These are phyloP conservation scores for Euura saliciscinereae DNA, from an alignment of 1,140 invertebrate species.

Conservation along the genomic window DNA sequence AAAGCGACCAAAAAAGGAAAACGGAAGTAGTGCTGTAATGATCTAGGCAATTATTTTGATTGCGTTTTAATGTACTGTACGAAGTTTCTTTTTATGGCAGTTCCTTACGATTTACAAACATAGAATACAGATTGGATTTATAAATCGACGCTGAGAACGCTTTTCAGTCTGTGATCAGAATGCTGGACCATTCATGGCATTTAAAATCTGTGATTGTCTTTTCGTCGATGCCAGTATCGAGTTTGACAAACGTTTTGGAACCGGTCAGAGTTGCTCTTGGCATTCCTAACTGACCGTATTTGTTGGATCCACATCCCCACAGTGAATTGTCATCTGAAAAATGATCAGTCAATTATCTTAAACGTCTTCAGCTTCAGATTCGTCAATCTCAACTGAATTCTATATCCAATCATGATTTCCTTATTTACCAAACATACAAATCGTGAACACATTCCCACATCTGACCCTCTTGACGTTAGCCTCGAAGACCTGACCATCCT, in stretches of 20 bases:
- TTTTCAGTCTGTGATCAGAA: slow-evolving; percentile 22
- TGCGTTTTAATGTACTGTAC: too few species aligned
- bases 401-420: background rate
- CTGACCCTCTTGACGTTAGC: slow-evolving; percentile 63
- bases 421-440: slow-evolving; percentile 60
- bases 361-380: slow-evolving; percentile 12
- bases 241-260: slow-evolving; percentile 36
- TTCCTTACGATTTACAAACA: too few species aligned
- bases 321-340: slow-evolving; percentile 64
- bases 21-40: background rate
- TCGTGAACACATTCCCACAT: slow-evolving; percentile 72
- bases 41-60: too few species aligned
- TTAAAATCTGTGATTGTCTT: slow-evolving; percentile 42
- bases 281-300: slow-evolving; percentile 73
- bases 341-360: slow-evolving; percentile 13
- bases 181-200: slow-evolving; percentile 49
- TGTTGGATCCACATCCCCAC: slow-evolving; percentile 76
- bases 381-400: slow-evolving; percentile 2
- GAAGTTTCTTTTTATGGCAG: too few species aligned
- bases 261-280: slow-evolving; percentile 20
- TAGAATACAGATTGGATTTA: too few species aligned
- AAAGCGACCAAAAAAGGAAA: background rate
- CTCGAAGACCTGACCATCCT: slow-evolving; percentile 51
- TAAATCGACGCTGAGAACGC: too few species aligned
- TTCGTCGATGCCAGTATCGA: slow-evolving; percentile 28